Percentiles rank a stretch among this genome's conserved stretches.
Evolutionary conservation across 2,113 vertebrate species (phyloP).

Genomic region (Apodemus sylvaticus): DNA sequence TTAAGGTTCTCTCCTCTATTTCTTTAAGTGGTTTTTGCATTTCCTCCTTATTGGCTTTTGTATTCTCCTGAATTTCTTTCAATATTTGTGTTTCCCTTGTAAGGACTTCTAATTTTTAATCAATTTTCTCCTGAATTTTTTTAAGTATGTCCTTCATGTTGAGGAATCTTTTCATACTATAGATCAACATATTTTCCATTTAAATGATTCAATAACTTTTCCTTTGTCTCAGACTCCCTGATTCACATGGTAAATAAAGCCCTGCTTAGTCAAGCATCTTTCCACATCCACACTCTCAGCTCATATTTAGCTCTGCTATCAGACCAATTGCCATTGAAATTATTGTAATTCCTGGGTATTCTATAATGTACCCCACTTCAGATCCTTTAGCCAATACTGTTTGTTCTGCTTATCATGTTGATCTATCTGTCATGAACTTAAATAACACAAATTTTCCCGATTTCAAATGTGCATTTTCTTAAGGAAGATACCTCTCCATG

Average conservation of each 20-base stretch:
- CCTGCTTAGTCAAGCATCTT: background rate
- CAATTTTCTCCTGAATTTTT: too few relatives aligned
- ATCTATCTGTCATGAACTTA: background rate
- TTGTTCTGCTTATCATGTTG: background rate
- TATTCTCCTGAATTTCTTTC: too few relatives aligned
- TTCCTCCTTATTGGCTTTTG: too few relatives aligned
- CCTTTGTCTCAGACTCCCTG: background rate
- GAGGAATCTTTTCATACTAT: background rate
- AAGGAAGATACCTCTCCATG: background rate
- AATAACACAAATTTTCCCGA: background rate
- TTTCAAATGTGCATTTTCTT: slow-evolving; percentile 28
- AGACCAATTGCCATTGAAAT: background rate
- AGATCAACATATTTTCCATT: background rate
- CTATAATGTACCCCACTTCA: background rate
- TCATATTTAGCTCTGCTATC: background rate
- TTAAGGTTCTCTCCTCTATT: too few relatives aligned
- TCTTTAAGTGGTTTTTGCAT: too few relatives aligned
- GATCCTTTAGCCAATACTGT: background rate
- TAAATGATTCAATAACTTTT: background rate
- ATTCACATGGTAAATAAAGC: too few relatives aligned
- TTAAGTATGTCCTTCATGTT: too few relatives aligned
- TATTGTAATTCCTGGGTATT: background rate
- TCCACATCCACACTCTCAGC: background rate
- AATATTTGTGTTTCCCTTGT: too few relatives aligned
- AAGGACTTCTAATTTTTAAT: too few relatives aligned